Conservation (phyloP, 2,797 vertebrate genomes). For the Lepilemur ruficaudatus region DNA sequence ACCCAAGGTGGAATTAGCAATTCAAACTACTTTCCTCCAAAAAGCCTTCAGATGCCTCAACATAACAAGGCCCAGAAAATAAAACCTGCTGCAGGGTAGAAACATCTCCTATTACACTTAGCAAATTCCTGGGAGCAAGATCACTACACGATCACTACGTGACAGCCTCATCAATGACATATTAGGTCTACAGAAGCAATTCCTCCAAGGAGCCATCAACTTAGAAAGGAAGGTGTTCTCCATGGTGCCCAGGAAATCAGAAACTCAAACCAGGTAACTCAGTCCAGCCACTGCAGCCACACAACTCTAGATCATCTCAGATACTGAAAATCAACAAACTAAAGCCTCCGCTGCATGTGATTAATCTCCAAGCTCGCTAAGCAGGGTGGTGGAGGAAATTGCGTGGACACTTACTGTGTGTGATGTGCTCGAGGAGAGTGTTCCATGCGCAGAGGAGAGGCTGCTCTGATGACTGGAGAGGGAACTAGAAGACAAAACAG, state of each 20-base stretch:
- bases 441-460: conserved; percentile 90
- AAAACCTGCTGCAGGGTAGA: neutral
- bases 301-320: neutral
- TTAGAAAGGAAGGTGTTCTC: neutral
- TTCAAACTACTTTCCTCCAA: neutral
- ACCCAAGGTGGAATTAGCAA: neutral
- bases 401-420: conserved; percentile 88
- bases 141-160: neutral
- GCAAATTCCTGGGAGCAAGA: neutral
- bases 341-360: neutral
- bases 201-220: neutral
- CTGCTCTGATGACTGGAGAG: conserved; percentile 90
- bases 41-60: neutral
- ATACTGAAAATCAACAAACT: neutral
- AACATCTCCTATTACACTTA: neutral
- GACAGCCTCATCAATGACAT: neutral
- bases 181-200: neutral
- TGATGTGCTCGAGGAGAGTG: conserved; percentile 87
- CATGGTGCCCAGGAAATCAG: neutral
- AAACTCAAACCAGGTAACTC: neutral
- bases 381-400: neutral
- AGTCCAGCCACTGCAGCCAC: neutral
- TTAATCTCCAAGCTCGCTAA: neutral
- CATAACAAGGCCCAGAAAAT: neutral
- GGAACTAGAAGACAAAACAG: conserved; percentile 75